phyloP scores from a whole-genome alignment of 2,113 vertebrate genomes.

The Eolophus roseicapilla region DNA sequence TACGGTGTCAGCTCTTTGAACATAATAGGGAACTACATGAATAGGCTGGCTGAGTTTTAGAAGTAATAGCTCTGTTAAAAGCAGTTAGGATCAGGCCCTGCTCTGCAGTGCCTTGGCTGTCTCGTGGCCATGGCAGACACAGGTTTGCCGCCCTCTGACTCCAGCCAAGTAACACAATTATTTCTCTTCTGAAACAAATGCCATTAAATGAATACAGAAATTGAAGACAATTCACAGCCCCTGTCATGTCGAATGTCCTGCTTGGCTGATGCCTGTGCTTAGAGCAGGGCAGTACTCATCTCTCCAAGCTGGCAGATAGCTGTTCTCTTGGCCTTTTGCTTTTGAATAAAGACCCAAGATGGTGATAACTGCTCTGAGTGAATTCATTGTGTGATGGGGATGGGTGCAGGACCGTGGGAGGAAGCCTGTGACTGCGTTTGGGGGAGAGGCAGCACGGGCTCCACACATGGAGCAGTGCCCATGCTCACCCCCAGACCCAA shows the following conservation, averaged over 20 bases:
- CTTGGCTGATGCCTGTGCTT: neutral
- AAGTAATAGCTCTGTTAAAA: constrained; percentile 43
- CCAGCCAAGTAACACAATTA: neutral
- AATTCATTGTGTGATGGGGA: neutral
- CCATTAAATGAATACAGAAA: neutral
- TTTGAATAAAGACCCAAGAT: neutral
- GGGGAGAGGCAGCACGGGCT: neutral
- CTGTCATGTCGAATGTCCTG: neutral
- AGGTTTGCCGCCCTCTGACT: neutral
- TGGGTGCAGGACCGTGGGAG: neutral
- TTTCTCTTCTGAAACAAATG: neutral
- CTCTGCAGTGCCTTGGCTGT: rapidly evolving
- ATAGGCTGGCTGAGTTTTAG: neutral
- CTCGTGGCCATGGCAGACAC: rapidly evolving
- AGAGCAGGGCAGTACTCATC: neutral
- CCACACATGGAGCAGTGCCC: rapidly evolving
- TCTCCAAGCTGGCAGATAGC: neutral
- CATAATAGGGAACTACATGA: constrained; percentile 25
- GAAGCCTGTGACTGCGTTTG: neutral
- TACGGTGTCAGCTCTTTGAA: neutral
- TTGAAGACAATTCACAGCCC: neutral
- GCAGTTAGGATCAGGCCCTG: constrained; percentile 8
- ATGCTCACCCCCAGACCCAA: rapidly evolving
- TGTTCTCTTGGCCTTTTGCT: neutral
- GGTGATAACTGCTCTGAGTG: neutral